Evolutionary conservation across 2,888 invertebrate species (phyloP).

Genomic region (Hypena proboscidalis): DNA sequence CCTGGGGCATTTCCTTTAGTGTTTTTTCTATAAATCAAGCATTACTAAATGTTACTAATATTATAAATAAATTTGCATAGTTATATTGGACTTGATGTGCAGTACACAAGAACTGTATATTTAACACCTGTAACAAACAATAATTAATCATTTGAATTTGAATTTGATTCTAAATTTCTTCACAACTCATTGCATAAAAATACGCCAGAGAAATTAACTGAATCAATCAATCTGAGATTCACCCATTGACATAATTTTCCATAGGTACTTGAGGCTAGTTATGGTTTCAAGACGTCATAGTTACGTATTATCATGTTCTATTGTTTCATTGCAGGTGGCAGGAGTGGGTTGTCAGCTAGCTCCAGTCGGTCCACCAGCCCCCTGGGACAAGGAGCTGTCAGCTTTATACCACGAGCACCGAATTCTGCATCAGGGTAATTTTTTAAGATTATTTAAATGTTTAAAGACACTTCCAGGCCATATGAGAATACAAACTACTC

Average conservation of each 20-base stretch:
- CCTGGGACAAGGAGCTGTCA: slow-evolving; percentile 76
- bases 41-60: no score
- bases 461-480: slow-evolving; percentile 4
- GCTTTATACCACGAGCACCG: slow-evolving; percentile 81
- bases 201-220: no score
- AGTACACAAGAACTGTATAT: no score
- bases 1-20: no score
- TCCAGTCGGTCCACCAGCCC: slow-evolving; percentile 86
- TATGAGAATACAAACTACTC: background rate
- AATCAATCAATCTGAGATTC: no score
- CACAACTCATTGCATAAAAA: no score
- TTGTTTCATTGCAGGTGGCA: slow-evolving; percentile 68
- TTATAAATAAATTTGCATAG: no score
- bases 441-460: slow-evolving; percentile 22
- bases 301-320: slow-evolving; percentile 34
- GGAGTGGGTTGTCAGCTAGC: slow-evolving; percentile 81
- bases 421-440: slow-evolving; percentile 85
- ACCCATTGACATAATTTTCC: slow-evolving; percentile 22
- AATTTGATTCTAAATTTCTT: no score
- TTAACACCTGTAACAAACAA: no score
- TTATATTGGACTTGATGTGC: no score
- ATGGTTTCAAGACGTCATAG: slow-evolving; percentile 12
- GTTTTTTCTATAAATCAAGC: no score
- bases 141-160: no score
- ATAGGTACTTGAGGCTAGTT: slow-evolving; percentile 11